Evolutionary conservation across 2,888 invertebrate genomes (phyloP).

Genomic region (Busseola fusca): DNA sequence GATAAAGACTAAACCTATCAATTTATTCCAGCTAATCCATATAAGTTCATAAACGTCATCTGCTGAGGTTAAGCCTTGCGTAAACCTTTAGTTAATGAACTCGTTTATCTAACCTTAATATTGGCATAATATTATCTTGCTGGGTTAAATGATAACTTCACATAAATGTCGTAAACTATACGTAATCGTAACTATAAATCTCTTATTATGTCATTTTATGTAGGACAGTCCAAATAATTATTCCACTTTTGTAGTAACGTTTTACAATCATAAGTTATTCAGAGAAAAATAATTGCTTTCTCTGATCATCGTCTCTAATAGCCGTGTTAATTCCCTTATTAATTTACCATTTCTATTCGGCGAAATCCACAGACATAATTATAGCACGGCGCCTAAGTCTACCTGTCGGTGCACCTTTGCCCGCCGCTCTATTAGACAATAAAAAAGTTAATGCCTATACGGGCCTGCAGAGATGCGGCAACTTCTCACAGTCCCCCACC

Average conservation of each 20-base stretch:
- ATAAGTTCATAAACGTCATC: conserved; percentile 41
- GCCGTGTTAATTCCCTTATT: conserved; percentile 70
- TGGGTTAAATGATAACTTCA: conserved; percentile 39
- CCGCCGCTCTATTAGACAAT: conserved; percentile 86
- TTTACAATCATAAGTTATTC: conserved; percentile 2
- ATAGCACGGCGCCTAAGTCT: conserved; percentile 85
- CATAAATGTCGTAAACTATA: conserved; percentile 19
- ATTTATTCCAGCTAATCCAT: conserved; percentile 32
- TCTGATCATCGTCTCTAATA: conserved; percentile 49
- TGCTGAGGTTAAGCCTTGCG: conserved; percentile 53
- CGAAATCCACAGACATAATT: conserved; percentile 83
- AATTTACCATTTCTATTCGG: conserved; percentile 76
- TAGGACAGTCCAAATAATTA: neutral
- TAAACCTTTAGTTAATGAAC: conserved; percentile 54
- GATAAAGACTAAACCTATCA: conserved; percentile 33
- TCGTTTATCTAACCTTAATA: conserved; percentile 52
- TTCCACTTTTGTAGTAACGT: neutral
- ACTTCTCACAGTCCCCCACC: conserved; percentile 84
- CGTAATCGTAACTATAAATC: conserved; percentile 6
- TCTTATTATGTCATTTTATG: neutral
- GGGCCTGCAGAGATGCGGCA: conserved; percentile 79
- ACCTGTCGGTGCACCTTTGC: conserved; percentile 86
- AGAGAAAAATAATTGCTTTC: conserved; percentile 26
- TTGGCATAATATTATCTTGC: conserved; percentile 20
- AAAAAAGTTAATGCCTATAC: conserved; percentile 86